These are phyloP conservation scores for Vultur gryphus DNA, from an alignment of 2,797 vertebrate species.

Conservation along the genomic window DNA sequence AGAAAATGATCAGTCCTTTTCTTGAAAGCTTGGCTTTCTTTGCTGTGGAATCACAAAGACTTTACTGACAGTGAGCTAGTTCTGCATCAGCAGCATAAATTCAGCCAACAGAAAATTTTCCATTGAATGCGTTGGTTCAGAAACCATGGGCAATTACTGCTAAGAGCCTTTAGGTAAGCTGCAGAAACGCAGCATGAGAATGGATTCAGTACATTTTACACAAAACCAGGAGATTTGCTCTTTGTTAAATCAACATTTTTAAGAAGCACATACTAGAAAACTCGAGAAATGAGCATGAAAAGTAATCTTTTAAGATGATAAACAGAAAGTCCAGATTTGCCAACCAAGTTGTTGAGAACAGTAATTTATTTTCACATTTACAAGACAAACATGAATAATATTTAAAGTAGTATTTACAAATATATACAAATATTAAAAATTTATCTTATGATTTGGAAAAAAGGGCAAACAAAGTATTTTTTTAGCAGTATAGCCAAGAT, in stretches of 20 bases:
- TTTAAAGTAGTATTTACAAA: slow-evolving; percentile 64
- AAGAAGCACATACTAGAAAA: not conserved
- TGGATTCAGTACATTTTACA: not conserved
- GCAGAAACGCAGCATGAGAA: not conserved
- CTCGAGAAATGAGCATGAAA: not conserved
- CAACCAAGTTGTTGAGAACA: not conserved
- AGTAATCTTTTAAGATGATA: not conserved
- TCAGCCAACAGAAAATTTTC: not conserved
- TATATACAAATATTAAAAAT: slow-evolving; percentile 51
- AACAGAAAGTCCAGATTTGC: not conserved
- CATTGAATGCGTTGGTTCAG: not conserved
- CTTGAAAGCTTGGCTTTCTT: not conserved
- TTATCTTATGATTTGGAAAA: not conserved
- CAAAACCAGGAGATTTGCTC: not conserved
- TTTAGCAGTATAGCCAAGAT: not conserved
- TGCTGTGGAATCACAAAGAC: not conserved
- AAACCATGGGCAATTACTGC: not conserved
- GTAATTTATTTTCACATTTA: slow-evolving; percentile 66
- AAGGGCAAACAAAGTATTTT: not conserved
- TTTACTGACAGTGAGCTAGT: not conserved
- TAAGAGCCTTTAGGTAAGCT: not conserved
- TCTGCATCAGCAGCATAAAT: not conserved
- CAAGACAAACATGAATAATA: slow-evolving; percentile 44
- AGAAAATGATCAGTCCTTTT: not conserved
- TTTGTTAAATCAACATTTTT: not conserved